Evolutionary conservation across 1,140 invertebrate genomes (phyloP), one percentile per base, ranked within the genome.

Genomic region (Phymorhynchus buccinoides): DNA sequence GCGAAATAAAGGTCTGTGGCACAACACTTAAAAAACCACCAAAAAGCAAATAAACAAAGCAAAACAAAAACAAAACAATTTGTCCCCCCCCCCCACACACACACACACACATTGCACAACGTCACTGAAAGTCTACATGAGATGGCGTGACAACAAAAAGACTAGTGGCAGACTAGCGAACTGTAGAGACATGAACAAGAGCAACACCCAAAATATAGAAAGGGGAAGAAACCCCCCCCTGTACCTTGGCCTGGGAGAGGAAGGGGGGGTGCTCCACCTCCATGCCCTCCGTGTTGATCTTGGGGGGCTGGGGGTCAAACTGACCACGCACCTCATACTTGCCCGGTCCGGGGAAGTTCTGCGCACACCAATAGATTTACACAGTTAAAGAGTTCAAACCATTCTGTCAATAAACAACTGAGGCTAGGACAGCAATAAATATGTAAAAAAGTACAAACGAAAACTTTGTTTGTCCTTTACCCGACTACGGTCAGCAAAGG

Each of bases 251-350:
- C 86, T 93, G 93, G 82, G 91, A 91, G 86, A 91, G 87, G 86
- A 93, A 93, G 39, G 93, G 93, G n/a, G 93, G 92, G 85, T 93
- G 91, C 85, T 93, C 93, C 30, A 93, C 90, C 88, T 93, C 92
- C 42, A 93, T 90, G 27, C 92, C 92, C 41, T 92, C 92, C 73
- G 90, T 91, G 82, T 93, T 93, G 37, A 92, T 83, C 86, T 92
- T 92, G 4, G 90, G 88, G 1, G 88, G 87, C 83, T 86, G 84
- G n/a, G 86, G 85, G 27, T 93, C 91, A 91, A 93, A 93, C 18
- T 86, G 84, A 42, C 93, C 88, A 82, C 90, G 90, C 30, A 92
- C 88, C 56, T 93, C 90, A 89, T 93, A 93, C 81, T 92, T 91
- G 7, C 93, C 93, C 84, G 93, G 93, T 3, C 93, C 93, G 18